Percentiles rank a stretch among this genome's conserved stretches.
Conservation (phyloP, 2,797 vertebrate species). For the Cephalopachus bancanus region DNA sequence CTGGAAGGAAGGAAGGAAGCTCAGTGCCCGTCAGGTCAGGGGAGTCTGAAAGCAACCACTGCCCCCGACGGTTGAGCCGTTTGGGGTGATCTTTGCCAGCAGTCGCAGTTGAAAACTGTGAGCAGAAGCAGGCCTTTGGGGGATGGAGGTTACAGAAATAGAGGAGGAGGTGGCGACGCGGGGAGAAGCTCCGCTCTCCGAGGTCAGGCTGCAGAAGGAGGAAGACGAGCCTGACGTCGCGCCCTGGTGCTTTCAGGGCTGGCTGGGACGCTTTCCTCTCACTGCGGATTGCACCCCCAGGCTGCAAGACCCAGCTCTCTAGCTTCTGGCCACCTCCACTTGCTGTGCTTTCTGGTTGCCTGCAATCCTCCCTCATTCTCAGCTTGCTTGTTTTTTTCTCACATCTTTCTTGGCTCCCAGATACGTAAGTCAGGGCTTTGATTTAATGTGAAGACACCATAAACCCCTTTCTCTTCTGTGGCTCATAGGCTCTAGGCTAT, state of each 20-base stretch:
- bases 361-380: not conserved
- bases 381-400: not conserved
- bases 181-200: not conserved
- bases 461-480: not conserved
- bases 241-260: not conserved
- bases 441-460: not conserved
- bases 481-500: not conserved
- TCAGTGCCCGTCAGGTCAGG: not conserved
- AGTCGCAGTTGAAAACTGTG: not conserved
- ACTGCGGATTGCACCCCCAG: not conserved
- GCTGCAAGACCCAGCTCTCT: not conserved
- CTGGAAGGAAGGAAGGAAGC: too few relatives aligned
- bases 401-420: not conserved
- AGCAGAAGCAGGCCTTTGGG: not conserved
- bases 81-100: not conserved
- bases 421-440: not conserved
- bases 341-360: not conserved
- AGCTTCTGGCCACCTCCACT: not conserved
- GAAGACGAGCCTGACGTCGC: not conserved
- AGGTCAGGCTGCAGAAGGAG: not conserved
- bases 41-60: not conserved
- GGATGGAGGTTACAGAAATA: not conserved
- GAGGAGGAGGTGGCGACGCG: not conserved
- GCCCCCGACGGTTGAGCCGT: not conserved
- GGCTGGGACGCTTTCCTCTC: not conserved